These are phyloP conservation scores for Psittacula cyanocephala DNA, from an alignment of 2,113 vertebrate genomes.

Conservation along the genomic window DNA sequence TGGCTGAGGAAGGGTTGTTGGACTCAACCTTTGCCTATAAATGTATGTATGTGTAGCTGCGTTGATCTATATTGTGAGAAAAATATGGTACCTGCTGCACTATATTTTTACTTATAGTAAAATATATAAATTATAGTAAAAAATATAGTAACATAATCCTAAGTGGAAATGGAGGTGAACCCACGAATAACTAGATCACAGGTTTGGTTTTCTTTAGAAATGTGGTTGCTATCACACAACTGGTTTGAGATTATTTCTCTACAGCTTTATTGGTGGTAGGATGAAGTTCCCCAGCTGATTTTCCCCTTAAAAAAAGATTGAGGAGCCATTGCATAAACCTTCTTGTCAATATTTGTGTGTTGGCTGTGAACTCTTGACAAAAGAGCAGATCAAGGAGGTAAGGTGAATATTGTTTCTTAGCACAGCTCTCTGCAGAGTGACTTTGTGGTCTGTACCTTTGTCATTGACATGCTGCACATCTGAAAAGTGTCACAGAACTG, in stretches of 20 bases:
- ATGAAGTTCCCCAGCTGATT: not conserved
- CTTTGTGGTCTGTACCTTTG: not conserved
- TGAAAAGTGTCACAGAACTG: not conserved
- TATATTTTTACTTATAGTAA: not conserved
- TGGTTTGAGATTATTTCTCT: not conserved
- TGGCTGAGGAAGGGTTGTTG: not conserved
- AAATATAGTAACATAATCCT: not conserved
- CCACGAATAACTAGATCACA: not conserved
- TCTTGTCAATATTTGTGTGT: not conserved
- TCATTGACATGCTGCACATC: rapidly evolving
- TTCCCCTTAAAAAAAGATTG: not conserved
- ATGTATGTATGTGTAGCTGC: not conserved
- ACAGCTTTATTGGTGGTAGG: not conserved
- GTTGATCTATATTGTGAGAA: not conserved
- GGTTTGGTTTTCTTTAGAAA: not conserved
- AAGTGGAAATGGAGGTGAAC: not conserved
- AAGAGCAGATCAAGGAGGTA: not conserved
- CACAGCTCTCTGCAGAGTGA: not conserved
- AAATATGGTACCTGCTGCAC: not conserved
- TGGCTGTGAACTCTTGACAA: not conserved
- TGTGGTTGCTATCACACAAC: not conserved
- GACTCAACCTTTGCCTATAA: not conserved
- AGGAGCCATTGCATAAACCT: not conserved
- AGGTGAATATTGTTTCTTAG: not conserved
- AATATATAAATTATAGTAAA: not conserved